Conservation (phyloP, 2,888 invertebrate species). For the Biston betularia region DNA sequence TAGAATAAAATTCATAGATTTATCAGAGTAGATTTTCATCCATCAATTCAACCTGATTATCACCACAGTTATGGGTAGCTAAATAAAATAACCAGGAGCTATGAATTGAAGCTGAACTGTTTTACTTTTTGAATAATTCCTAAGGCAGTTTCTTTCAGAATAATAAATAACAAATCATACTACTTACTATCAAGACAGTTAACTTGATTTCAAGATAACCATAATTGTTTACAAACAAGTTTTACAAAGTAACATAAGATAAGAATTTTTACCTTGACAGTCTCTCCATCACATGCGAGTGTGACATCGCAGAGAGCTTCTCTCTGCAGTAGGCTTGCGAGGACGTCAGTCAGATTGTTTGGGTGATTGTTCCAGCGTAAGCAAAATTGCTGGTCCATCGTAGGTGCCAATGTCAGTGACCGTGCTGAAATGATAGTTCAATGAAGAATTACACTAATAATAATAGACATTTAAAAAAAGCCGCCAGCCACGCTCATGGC, state of each 20-base stretch:
- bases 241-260: not conserved
- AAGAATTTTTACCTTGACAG: constrained; percentile 88
- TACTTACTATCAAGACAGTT: constrained; percentile 1
- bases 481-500: constrained; percentile 48
- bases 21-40: too few relatives aligned
- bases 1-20: too few relatives aligned
- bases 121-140: constrained; percentile 1
- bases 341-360: constrained; percentile 95
- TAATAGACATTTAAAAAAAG: constrained; percentile 32
- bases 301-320: constrained; percentile 97
- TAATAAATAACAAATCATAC: not conserved
- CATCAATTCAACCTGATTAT: not conserved
- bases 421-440: constrained; percentile 74
- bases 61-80: not conserved
- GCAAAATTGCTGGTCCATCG: constrained; percentile 95
- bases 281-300: constrained; percentile 95
- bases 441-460: constrained; percentile 24
- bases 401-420: constrained; percentile 86
- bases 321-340: constrained; percentile 94
- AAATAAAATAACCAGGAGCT: not conserved
- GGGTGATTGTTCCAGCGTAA: constrained; percentile 98
- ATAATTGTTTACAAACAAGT: constrained; percentile 17
- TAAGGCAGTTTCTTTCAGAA: not conserved
- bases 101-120: not conserved
- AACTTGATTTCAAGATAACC: constrained; percentile 1